Base-by-base conservation (phyloP, 2,113 vertebrate species). In the Bagarius yarrelli region DNA sequence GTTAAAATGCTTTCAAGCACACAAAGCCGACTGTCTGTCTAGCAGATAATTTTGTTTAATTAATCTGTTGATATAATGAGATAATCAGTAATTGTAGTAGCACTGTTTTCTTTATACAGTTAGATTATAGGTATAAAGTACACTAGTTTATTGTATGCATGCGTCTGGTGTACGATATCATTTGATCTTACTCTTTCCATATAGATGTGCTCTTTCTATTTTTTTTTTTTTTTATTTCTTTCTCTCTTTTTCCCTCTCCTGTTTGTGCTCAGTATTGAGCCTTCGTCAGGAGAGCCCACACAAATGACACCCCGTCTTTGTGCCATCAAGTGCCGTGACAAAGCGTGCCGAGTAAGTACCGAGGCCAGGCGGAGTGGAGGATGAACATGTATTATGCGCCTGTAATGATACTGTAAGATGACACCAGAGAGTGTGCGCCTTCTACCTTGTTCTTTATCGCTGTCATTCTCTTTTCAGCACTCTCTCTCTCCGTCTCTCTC, bases 391-490 rank as follows among this genome's bases (percentile, higher is more conserved):
- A 83, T 85, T 82, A 85, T 85, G 69, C 77, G 82, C 40, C 70
- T 76, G 79, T 83, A 83, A 83, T 81, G 57, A 81, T 81, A 81
- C 83, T 84, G 83, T 84, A 84, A 84, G 79, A 84, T 81, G 83
- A 84, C 78, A 80, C 78, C 78, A 81, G 57, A 71, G 30, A 61
- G 64, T 63, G 73, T 66, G 55, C 36, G 56, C 47, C 61, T 66
- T 80, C 70, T 74, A 36, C 57, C 59, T 67, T 57, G 61, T 40
- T 77, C 44, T 84, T 71, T 81, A 53, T 81, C 53, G 67, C 73
- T 70, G 78, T 70, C 76, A 76, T 57, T 83, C 71, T 83, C 63
- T 61, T 34, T 40, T 40, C 40, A 52, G 53, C 71, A 59, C 50
- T 67, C 59, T 55, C 32, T 59, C 50, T 75, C 61, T 67, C 52